Conservation (phyloP, 2,113 vertebrate species). For the Dendropsophus ebraccatus region DNA sequence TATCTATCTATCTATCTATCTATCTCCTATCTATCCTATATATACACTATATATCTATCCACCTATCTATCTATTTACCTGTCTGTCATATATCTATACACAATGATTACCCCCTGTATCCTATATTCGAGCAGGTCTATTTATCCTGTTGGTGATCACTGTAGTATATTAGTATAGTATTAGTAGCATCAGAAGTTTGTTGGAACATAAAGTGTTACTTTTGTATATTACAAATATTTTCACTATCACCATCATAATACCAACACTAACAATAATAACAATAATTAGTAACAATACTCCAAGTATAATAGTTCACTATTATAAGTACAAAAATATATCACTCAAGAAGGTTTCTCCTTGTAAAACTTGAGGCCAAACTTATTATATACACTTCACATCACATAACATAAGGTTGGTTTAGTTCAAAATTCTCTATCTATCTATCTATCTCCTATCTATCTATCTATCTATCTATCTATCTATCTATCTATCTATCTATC, state of each 20-base stretch:
- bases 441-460: background rate
- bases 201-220: background rate
- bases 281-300: too few relatives aligned
- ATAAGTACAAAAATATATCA: too few relatives aligned
- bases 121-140: background rate
- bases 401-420: too few relatives aligned
- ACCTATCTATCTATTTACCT: background rate
- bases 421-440: background rate
- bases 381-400: too few relatives aligned
- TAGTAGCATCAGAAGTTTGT: too few relatives aligned
- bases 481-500: background rate
- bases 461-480: background rate
- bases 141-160: background rate
- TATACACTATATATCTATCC: conserved; percentile 2
- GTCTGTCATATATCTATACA: background rate
- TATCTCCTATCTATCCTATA: background rate
- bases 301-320: too few relatives aligned
- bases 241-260: background rate
- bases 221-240: background rate
- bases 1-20: background rate
- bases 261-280: too few relatives aligned
- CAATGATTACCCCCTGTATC: background rate
- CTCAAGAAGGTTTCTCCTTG: too few relatives aligned
- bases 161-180: too few relatives aligned
- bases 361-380: too few relatives aligned